Conservation (phyloP, 2,888 invertebrate genomes). For the Tineola bisselliella region DNA sequence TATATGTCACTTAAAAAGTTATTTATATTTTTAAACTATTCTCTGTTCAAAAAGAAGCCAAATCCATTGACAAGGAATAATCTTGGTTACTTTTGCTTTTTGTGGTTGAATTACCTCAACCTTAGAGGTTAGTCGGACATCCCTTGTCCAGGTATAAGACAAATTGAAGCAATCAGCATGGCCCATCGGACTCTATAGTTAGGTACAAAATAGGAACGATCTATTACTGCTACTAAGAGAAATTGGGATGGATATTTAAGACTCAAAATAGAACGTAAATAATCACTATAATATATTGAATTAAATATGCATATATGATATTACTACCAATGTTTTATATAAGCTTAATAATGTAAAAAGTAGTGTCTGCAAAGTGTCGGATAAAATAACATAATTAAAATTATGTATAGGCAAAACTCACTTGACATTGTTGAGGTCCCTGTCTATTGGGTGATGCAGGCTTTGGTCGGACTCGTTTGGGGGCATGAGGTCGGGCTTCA, state of each 20-base stretch:
- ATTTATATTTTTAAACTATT: too few species aligned
- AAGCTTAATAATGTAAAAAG: too few species aligned
- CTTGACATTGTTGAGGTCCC: constrained; percentile 93
- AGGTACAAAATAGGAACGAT: constrained; percentile 15
- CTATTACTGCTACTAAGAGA: not conserved
- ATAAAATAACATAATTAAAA: too few species aligned
- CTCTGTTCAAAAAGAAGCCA: too few species aligned
- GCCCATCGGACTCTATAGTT: constrained; percentile 39
- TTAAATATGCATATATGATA: too few species aligned
- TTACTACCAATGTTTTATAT: too few species aligned
- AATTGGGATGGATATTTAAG: not conserved
- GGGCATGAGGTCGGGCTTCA: constrained; percentile 35
- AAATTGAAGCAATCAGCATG: constrained; percentile 46
- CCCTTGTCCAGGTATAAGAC: constrained; percentile 21
- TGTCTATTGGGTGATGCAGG: constrained; percentile 89
- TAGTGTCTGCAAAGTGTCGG: too few species aligned
- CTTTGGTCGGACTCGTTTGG: constrained; percentile 75
- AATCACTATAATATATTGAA: too few species aligned
- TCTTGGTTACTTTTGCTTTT: not conserved
- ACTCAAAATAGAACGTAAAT: not conserved
- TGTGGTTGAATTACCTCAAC: not conserved
- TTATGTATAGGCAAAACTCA: too few species aligned
- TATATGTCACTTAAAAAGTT: too few species aligned
- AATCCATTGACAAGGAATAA: not conserved
- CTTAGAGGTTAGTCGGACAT: not conserved